A percentile compares a stretch with the other conserved stretches of the same genome.
Evolutionary conservation across 2,113 vertebrate species (phyloP).

Genomic region (Pteronura brasiliensis): DNA sequence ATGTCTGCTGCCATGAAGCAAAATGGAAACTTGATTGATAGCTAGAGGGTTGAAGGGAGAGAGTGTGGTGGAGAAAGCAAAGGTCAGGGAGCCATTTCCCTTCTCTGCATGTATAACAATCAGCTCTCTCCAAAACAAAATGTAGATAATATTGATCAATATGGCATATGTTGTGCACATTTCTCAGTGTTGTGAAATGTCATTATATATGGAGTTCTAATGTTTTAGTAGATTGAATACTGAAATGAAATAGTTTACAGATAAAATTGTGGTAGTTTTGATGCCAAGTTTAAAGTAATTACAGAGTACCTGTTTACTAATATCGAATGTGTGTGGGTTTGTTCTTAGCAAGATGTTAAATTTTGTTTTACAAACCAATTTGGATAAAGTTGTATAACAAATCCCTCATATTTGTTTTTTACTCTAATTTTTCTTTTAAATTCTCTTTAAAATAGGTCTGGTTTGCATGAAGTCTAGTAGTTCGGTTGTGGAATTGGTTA

Average conservation of each 20-base stretch:
- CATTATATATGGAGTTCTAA: constrained; percentile 89
- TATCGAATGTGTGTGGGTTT: not conserved
- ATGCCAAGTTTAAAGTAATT: constrained; percentile 14
- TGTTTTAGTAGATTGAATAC: constrained; percentile 67
- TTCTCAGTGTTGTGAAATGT: constrained; percentile 86
- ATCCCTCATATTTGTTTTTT: not conserved
- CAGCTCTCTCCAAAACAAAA: constrained; percentile 84
- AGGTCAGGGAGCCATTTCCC: constrained; percentile 90
- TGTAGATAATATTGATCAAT: constrained; percentile 91
- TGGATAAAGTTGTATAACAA: not conserved
- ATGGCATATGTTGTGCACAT: constrained; percentile 89
- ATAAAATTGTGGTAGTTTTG: constrained; percentile 25
- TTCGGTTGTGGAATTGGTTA: constrained; percentile 98
- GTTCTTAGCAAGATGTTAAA: not conserved
- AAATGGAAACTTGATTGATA: constrained; percentile 99
- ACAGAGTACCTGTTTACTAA: not conserved
- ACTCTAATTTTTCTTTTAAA: constrained; percentile 51
- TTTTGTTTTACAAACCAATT: constrained; percentile 9
- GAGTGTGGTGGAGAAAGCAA: constrained; percentile 87
- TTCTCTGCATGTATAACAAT: constrained; percentile 88
- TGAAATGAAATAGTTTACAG: not conserved
- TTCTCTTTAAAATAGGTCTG: constrained; percentile 87
- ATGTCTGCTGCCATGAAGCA: constrained; percentile 98
- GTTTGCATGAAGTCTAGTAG: constrained; percentile 99
- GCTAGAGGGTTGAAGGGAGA: constrained; percentile 89